A percentile compares a stretch with the other conserved stretches of the same genome.
These are phyloP conservation scores for Heliornis fulica DNA, from an alignment of 2,113 vertebrate species.

Conservation along the genomic window DNA sequence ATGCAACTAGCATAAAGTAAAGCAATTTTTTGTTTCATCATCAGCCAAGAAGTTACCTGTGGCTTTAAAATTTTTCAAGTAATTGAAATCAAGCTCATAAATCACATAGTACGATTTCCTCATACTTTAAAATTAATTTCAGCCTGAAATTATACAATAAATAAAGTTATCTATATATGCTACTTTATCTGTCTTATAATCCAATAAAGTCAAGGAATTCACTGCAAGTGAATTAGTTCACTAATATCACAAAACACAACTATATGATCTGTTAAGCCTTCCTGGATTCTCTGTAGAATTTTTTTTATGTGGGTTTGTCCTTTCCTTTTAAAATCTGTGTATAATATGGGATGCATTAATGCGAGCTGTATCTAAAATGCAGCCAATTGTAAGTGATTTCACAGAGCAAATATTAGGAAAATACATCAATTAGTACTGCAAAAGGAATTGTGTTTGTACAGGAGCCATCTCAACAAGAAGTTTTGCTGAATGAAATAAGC, in stretches of 20 bases:
- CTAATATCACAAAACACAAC: neutral
- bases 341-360: neutral
- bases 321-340: neutral
- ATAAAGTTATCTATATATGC: neutral
- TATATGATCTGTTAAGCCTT: neutral
- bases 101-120: neutral
- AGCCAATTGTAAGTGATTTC: neutral
- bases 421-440: neutral
- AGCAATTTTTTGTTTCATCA: neutral
- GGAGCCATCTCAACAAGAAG: neutral
- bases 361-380: neutral
- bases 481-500: neutral
- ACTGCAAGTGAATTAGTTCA: neutral
- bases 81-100: slow-evolving; percentile 9
- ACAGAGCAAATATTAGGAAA: neutral
- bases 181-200: neutral
- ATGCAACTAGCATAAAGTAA: neutral
- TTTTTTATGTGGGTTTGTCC: neutral
- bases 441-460: neutral
- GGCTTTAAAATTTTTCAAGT: neutral
- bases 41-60: neutral
- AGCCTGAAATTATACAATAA: neutral
- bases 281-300: neutral
- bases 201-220: neutral
- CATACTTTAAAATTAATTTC: slow-evolving; percentile 5